Conservation (phyloP, 37 sponge, comb jelly and placozoan species). For the Geodia barretti region DNA sequence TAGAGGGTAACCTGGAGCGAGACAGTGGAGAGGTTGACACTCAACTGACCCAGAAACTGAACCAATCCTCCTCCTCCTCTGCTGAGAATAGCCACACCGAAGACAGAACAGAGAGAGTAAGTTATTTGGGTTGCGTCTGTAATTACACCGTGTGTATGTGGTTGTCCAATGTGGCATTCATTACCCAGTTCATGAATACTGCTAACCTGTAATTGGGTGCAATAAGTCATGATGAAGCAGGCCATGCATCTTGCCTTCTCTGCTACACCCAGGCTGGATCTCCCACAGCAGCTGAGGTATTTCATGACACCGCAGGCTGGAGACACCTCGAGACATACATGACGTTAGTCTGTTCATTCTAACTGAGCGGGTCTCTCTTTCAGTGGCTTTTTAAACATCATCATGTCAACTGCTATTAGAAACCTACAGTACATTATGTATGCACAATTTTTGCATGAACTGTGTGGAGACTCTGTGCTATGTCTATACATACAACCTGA, state of each 20-base stretch:
- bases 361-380: neutral
- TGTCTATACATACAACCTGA: neutral
- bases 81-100: too few species aligned
- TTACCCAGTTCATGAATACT: too few species aligned
- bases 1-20: slow-evolving; percentile 60
- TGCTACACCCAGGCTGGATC: slow-evolving; percentile 26
- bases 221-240: too few species aligned
- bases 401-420: too few species aligned
- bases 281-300: slow-evolving; percentile 57
- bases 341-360: slow-evolving; percentile 48
- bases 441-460: neutral
- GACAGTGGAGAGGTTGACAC: slow-evolving; percentile 10
- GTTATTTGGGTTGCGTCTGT: too few species aligned
- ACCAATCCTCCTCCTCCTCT: neutral
- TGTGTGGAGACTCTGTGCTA: slow-evolving; percentile 6
- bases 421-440: neutral
- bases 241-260: too few species aligned
- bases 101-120: too few species aligned
- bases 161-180: too few species aligned
- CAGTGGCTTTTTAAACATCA: neutral
- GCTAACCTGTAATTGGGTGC: too few species aligned
- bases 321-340: slow-evolving; percentile 88
- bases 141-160: too few species aligned
- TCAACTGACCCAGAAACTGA: slow-evolving; percentile 39
- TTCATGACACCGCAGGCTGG: slow-evolving; percentile 98